Evolutionary conservation across 2,113 vertebrate species (phyloP).

Genomic region (Lutjanus erythropterus): DNA sequence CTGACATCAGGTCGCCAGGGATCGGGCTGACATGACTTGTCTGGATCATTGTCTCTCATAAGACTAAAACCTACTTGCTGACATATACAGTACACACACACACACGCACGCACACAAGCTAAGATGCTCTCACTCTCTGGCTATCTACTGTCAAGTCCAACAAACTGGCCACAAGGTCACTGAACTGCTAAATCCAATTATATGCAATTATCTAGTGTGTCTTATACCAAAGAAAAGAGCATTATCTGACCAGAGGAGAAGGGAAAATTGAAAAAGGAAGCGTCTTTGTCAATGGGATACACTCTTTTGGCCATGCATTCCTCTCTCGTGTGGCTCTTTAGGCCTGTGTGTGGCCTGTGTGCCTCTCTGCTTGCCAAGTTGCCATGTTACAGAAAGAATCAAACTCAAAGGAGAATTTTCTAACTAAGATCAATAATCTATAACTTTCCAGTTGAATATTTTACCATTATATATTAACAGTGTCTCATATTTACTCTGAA

Average conservation of each 20-base stretch:
- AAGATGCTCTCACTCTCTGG: neutral
- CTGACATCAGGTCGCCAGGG: conserved; percentile 30
- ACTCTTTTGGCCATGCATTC: conserved; percentile 11
- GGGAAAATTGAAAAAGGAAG: conserved; percentile 33
- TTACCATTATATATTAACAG: too few species aligned
- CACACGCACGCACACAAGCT: conserved; percentile 17
- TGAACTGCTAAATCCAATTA: conserved; percentile 77
- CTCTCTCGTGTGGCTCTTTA: neutral
- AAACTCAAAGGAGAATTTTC: neutral
- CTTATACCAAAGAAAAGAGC: conserved; percentile 49
- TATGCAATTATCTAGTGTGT: conserved; percentile 67
- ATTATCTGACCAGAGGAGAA: conserved; percentile 46
- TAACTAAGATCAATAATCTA: neutral
- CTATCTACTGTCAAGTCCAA: conserved; percentile 46
- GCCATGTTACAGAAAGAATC: neutral
- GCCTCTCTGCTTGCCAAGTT: neutral
- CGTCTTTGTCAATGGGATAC: conserved; percentile 4
- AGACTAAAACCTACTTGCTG: neutral
- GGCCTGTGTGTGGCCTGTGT: conserved; percentile 5
- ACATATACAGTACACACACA: conserved; percentile 14
- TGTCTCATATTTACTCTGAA: neutral
- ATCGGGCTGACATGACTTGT: conserved; percentile 14
- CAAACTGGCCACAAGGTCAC: conserved; percentile 71
- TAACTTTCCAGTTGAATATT: neutral
- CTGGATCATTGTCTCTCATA: conserved; percentile 24